These are phyloP conservation scores for Zhengitettix transpicula DNA, from an alignment of 2,888 invertebrate species.

Conservation along the genomic window DNA sequence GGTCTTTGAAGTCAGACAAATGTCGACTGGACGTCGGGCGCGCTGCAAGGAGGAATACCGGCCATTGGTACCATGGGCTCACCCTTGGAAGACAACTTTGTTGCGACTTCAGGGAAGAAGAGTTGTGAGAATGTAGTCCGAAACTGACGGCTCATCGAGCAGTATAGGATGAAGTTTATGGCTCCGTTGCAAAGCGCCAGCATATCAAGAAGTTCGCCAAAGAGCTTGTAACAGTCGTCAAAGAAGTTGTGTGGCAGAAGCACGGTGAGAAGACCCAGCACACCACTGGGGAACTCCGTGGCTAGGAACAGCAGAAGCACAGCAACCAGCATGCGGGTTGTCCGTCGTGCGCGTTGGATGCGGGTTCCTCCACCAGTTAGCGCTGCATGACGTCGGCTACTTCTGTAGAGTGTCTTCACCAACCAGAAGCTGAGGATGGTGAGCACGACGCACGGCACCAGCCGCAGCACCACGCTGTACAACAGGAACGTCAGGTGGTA, in stretches of 20 bases:
- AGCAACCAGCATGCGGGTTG: constrained; percentile 76
- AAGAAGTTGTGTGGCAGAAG: constrained; percentile 34
- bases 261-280: constrained; percentile 52
- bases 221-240: constrained; percentile 22
- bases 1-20: too few species aligned
- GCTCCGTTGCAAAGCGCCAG: constrained; percentile 34
- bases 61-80: too few species aligned
- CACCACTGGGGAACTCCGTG: constrained; percentile 60
- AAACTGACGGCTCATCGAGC: constrained; percentile 36
- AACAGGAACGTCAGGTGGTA: constrained; percentile 30
- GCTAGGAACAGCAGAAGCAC: constrained; percentile 74
- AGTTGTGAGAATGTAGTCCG: constrained; percentile 24
- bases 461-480: constrained; percentile 23
- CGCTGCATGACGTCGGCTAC: not conserved
- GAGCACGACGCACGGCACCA: not conserved
- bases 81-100: too few species aligned
- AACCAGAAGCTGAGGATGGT: not conserved
- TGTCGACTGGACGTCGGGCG: too few species aligned
- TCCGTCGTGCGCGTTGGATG: constrained; percentile 47
- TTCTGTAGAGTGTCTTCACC: not conserved
- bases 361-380: constrained; percentile 12
- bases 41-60: too few species aligned
- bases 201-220: constrained; percentile 32
- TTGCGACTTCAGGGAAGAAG: constrained; percentile 4
- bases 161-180: constrained; percentile 37